phyloP scores from a whole-genome alignment of 2,888 invertebrate species.

The Nycteola revayana region DNA sequence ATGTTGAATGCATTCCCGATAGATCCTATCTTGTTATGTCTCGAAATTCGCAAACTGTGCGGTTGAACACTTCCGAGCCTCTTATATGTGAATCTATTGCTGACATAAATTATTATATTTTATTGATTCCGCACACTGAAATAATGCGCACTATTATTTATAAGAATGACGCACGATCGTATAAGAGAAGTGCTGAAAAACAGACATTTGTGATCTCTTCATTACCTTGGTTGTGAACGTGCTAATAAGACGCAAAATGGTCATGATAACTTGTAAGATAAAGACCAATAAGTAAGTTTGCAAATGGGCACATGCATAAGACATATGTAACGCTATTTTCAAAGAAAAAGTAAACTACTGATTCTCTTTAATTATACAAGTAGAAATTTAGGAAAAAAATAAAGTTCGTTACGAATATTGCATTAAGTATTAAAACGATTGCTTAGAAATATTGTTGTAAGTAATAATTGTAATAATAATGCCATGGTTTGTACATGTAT shows the following conservation, averaged over 20 bases:
- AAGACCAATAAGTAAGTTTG: slow-evolving; percentile 49
- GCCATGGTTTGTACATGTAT: too few species aligned
- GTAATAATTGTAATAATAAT: too few species aligned
- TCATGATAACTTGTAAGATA: slow-evolving; percentile 53
- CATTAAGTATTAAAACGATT: too few species aligned
- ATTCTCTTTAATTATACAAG: too few species aligned
- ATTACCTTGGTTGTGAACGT: slow-evolving; percentile 49
- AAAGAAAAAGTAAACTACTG: too few species aligned
- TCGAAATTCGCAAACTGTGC: slow-evolving; percentile 40
- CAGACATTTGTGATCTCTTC: slow-evolving; percentile 50
- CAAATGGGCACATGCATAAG: slow-evolving; percentile 36
- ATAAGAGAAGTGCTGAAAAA: slow-evolving; percentile 43
- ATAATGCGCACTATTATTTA: slow-evolving; percentile 57
- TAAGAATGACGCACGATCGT: slow-evolving; percentile 56
- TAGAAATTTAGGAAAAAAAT: too few species aligned
- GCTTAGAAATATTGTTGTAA: too few species aligned
- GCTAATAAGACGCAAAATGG: slow-evolving; percentile 57
- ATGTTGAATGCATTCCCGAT: slow-evolving; percentile 68
- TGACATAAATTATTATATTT: slow-evolving; percentile 59
- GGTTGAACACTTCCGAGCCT: slow-evolving; percentile 12
- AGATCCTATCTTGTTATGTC: slow-evolving; percentile 66
- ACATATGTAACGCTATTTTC: too few species aligned
- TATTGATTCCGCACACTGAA: slow-evolving; percentile 57
- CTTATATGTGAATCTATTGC: slow-evolving; percentile 56
- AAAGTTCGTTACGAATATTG: too few species aligned